These are phyloP conservation scores for Phanerotoma sp. DNA, from an alignment of 2,888 invertebrate species.

Conservation along the genomic window DNA sequence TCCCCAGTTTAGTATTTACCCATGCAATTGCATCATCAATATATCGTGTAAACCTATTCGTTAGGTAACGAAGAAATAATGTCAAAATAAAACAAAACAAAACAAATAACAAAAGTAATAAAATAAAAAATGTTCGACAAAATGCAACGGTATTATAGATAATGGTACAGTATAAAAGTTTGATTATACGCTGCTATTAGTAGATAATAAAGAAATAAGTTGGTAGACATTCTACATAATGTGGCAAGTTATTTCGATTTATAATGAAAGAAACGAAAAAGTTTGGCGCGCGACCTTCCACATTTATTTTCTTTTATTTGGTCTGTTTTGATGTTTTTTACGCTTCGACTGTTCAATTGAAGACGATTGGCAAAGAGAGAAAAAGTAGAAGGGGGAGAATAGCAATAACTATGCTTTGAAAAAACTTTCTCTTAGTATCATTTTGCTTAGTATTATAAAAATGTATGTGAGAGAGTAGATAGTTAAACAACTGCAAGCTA, in stretches of 20 bases:
- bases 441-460: slow-evolving; percentile 1
- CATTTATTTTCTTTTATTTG: slow-evolving; percentile 27
- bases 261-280: slow-evolving; percentile 35
- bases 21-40: no score
- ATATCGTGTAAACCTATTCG: no score
- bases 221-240: no score
- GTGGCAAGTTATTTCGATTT: neutral
- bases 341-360: slow-evolving; percentile 33
- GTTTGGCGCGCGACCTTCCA: slow-evolving; percentile 40
- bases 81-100: no score
- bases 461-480: neutral
- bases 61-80: no score
- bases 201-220: no score
- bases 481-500: neutral
- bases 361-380: slow-evolving; percentile 2
- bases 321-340: slow-evolving; percentile 45
- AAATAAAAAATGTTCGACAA: no score
- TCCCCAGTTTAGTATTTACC: no score
- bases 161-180: no score
- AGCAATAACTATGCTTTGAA: neutral
- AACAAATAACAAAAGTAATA: no score
- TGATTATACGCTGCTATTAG: no score
- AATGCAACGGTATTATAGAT: no score
- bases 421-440: slow-evolving; percentile 7
- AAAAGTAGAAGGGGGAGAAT: neutral